A percentile compares a stretch with the other conserved stretches of the same genome.
Conservation (phyloP, 2,888 invertebrate genomes). For the Clostera curtula region DNA sequence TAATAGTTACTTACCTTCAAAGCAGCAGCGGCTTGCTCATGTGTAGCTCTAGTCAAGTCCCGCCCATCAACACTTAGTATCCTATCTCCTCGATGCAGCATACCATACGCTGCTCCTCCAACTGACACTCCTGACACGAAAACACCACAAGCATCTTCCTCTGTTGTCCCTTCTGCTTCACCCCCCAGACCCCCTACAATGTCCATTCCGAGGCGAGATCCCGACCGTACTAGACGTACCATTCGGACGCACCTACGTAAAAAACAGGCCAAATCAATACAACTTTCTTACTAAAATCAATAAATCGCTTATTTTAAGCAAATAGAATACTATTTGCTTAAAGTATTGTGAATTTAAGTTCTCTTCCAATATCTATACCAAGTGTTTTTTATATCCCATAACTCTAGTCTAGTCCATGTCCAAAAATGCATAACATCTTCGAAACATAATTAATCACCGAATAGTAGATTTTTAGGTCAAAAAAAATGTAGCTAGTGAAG, state of each 20-base stretch:
- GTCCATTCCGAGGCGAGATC: constrained; percentile 69
- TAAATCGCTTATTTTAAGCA: too few species aligned
- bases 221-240: constrained; percentile 63
- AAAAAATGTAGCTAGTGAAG: too few species aligned
- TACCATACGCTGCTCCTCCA: constrained; percentile 62
- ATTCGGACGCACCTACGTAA: constrained; percentile 57
- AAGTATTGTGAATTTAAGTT: too few species aligned
- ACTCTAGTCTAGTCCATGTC: too few species aligned
- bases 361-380: too few species aligned
- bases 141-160: constrained; percentile 63
- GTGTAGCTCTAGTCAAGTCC: constrained; percentile 82
- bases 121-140: constrained; percentile 65
- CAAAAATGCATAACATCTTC: too few species aligned
- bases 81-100: constrained; percentile 80
- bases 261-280: neutral
- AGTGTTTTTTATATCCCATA: too few species aligned
- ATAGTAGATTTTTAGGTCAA: too few species aligned
- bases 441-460: too few species aligned
- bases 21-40: constrained; percentile 85
- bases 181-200: constrained; percentile 68
- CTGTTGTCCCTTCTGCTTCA: constrained; percentile 43
- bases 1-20: constrained; percentile 46
- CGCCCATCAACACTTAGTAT: constrained; percentile 84
- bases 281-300: too few species aligned
- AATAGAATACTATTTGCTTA: too few species aligned